Percentiles rank a stretch among this genome's conserved stretches.
Conservation (phyloP, 2,797 vertebrate genomes). For the Sphaeramia orbicularis region DNA sequence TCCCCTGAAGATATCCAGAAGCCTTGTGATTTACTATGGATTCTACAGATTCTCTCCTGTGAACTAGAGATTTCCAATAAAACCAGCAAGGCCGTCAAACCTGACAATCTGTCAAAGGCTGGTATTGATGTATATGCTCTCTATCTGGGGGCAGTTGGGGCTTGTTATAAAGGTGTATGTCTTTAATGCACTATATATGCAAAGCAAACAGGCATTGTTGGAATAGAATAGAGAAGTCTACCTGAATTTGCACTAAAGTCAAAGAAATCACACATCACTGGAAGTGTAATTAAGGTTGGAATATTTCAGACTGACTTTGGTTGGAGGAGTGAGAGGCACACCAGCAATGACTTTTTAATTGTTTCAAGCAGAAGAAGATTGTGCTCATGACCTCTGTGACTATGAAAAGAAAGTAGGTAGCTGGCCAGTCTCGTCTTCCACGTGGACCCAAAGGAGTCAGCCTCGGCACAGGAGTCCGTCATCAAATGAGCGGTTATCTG, state of each 20-base stretch:
- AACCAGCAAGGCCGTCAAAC: no score
- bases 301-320: conserved; percentile 33
- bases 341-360: conserved; percentile 35
- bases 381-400: conserved; percentile 40
- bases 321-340: conserved; percentile 12
- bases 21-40: conserved; percentile 1
- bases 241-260: conserved; percentile 9
- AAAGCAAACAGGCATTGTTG: background rate
- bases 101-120: no score
- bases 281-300: conserved; percentile 42
- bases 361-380: conserved; percentile 44
- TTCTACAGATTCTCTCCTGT: background rate
- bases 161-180: no score
- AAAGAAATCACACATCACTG: conserved; percentile 21
- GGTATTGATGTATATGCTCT: no score
- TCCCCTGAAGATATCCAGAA: conserved; percentile 12
- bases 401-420: conserved; percentile 14
- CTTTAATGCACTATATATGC: no score
- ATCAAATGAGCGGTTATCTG: conserved; percentile 55
- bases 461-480: conserved; percentile 9
- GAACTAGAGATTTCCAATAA: no score
- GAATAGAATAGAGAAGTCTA: conserved; percentile 14
- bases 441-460: conserved; percentile 30
- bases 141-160: no score
- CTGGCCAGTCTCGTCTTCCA: conserved; percentile 32